A percentile compares a stretch with the other conserved stretches of the same genome.
Conservation (phyloP, 2,888 invertebrate species). For the Clepsis dumicolana region DNA sequence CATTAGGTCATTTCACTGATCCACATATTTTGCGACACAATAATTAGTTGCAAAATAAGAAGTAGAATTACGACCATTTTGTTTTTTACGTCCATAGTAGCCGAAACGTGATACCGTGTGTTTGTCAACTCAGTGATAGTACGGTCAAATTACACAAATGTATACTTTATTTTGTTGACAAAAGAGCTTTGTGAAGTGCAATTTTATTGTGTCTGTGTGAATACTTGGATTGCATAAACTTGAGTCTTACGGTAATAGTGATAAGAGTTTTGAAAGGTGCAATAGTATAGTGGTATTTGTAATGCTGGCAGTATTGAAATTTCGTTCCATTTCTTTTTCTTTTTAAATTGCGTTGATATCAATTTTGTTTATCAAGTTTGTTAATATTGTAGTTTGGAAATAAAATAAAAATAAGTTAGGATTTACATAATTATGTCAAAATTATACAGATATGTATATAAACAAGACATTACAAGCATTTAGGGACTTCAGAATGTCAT, state of each 20-base stretch:
- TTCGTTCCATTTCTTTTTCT: constrained; percentile 36
- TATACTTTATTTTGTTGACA: background rate
- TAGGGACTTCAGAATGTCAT: no score
- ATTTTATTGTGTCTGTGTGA: background rate
- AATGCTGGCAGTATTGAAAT: constrained; percentile 31
- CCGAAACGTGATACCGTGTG: constrained; percentile 25
- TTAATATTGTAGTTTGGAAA: background rate
- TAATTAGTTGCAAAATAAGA: constrained; percentile 28
- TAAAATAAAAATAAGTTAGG: no score
- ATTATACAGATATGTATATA: no score
- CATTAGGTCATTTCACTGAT: background rate
- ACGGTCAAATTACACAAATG: background rate
- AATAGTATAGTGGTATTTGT: constrained; percentile 14
- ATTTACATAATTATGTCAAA: no score
- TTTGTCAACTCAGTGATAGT: constrained; percentile 20
- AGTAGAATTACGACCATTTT: constrained; percentile 20
- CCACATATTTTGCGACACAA: constrained; percentile 5
- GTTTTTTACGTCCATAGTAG: background rate
- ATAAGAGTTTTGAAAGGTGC: background rate
- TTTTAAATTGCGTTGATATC: constrained; percentile 26
- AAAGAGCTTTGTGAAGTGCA: constrained; percentile 3
- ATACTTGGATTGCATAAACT: background rate
- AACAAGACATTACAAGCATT: no score
- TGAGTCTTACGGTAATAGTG: background rate
- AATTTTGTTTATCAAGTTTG: constrained; percentile 17